Percentiles rank a stretch among this genome's conserved stretches.
Evolutionary conservation across 2,797 vertebrate species (phyloP).

Genomic region (Thaleichthys pacificus): DNA sequence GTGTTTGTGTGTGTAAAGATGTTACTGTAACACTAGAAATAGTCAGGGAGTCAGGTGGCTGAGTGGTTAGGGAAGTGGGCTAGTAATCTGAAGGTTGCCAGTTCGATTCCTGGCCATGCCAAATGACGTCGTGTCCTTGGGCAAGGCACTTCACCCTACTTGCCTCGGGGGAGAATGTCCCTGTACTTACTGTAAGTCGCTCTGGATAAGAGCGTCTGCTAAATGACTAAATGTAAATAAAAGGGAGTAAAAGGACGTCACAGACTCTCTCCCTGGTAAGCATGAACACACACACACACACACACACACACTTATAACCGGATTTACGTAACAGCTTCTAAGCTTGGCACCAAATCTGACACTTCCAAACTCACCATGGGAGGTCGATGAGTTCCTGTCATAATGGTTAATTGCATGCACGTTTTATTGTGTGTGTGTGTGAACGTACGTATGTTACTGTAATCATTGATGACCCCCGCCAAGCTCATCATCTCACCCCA

Average conservation of each 20-base stretch:
- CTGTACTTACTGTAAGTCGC: no score
- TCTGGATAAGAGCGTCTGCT: no score
- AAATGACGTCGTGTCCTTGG: no score
- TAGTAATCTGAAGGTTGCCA: no score
- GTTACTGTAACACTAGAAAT: background rate
- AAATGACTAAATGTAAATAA: no score
- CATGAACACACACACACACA: background rate
- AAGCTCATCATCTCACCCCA: background rate
- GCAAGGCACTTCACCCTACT: no score
- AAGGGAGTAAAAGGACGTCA: background rate
- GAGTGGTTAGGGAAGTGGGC: no score
- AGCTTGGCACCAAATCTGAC: background rate
- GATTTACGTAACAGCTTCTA: background rate
- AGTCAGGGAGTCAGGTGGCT: no score
- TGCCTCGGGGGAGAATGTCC: no score
- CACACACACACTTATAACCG: background rate
- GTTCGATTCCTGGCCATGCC: no score
- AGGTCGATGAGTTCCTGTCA: constrained; percentile 2
- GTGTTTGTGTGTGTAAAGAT: background rate
- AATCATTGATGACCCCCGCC: constrained; percentile 1
- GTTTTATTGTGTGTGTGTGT: background rate
- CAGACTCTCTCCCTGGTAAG: background rate
- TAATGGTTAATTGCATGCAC: background rate
- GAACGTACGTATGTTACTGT: background rate
- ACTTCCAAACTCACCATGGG: background rate